Evolutionary conservation across 2,888 invertebrate species (phyloP).

Genomic region (Tachina lurida): DNA sequence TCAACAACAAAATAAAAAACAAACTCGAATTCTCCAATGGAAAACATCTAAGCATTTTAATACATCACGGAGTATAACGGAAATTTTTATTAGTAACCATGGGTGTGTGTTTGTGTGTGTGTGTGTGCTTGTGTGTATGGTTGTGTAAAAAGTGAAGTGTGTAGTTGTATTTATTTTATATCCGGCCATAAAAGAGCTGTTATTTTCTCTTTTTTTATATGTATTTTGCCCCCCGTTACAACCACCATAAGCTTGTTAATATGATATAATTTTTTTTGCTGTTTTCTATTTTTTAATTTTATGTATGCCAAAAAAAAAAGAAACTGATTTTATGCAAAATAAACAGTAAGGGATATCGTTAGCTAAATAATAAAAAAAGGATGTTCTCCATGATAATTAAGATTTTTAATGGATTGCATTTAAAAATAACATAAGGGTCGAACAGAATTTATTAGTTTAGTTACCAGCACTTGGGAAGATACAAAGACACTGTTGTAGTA

Average conservation of each 20-base stretch:
- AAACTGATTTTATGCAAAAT: conserved; percentile 12
- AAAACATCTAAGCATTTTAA: conserved; percentile 3
- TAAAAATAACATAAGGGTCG: too few relatives aligned
- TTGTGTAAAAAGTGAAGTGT: neutral
- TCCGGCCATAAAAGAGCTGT: conserved; percentile 33
- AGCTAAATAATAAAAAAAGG: neutral
- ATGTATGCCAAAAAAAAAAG: conserved; percentile 8
- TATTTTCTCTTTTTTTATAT: conserved; percentile 12
- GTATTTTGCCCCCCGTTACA: neutral
- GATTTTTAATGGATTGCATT: neutral
- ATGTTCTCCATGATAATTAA: neutral
- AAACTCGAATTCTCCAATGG: neutral
- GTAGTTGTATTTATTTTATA: conserved; percentile 33
- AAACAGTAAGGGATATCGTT: neutral
- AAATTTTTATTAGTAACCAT: neutral
- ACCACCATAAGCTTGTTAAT: conserved; percentile 10
- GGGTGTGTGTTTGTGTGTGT: neutral
- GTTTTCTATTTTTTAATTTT: neutral
- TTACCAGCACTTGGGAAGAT: too few relatives aligned
- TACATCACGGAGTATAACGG: conserved; percentile 3
- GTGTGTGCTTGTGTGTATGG: neutral
- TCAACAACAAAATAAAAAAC: neutral
- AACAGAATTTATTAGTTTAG: too few relatives aligned
- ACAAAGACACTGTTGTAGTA: too few relatives aligned
- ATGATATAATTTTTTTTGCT: conserved; percentile 3